These are phyloP conservation scores for Tupaia tana DNA, from an alignment of 2,113 vertebrate genomes.

Conservation along the genomic window DNA sequence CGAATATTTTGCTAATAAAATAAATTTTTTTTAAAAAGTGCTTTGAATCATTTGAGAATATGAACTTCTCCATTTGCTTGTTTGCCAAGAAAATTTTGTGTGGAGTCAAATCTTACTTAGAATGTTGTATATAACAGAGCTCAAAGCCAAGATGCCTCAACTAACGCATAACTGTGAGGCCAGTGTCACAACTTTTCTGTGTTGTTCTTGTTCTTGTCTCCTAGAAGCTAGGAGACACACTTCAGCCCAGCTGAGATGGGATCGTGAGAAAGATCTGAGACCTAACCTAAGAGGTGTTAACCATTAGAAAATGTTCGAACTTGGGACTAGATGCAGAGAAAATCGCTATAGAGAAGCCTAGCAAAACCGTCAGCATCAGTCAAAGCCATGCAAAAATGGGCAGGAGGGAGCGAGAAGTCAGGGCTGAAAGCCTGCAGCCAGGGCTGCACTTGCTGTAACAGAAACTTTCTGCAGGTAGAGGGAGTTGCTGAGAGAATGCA, in stretches of 20 bases:
- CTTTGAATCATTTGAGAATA: neutral
- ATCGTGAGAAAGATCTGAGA: neutral
- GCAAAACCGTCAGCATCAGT: neutral
- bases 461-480: neutral
- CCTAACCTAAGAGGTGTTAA: neutral
- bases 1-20: too few species aligned
- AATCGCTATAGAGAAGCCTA: neutral
- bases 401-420: neutral
- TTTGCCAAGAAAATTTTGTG: conserved; percentile 32
- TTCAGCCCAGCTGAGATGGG: neutral
- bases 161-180: neutral
- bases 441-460: neutral
- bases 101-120: neutral
- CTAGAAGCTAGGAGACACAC: neutral
- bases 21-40: neutral
- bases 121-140: neutral
- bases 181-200: neutral
- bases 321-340: neutral
- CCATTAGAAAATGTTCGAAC: neutral
- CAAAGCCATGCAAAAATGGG: neutral
- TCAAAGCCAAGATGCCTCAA: neutral
- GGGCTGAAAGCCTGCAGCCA: neutral
- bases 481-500: neutral
- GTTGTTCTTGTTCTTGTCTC: neutral
- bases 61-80: neutral